These are phyloP conservation scores for Otis tarda DNA, from an alignment of 2,113 vertebrate genomes.

Conservation along the genomic window DNA sequence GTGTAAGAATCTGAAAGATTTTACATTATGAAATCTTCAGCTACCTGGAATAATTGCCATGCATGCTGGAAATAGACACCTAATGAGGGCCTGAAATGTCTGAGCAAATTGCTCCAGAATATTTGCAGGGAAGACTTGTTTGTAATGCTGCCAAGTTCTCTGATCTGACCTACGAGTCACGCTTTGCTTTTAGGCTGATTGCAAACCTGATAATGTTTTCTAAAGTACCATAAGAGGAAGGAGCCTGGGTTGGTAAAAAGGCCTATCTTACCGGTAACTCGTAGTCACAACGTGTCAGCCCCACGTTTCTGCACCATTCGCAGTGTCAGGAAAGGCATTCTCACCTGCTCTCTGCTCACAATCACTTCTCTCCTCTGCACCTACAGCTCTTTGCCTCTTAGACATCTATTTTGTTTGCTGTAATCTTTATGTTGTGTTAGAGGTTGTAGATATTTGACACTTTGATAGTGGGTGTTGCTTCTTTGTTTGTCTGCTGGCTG, in stretches of 20 bases:
- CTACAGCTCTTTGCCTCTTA: not conserved
- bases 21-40: not conserved
- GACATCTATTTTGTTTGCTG: not conserved
- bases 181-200: constrained; percentile 45
- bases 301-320: fast-evolving
- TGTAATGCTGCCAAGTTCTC: not conserved
- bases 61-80: not conserved
- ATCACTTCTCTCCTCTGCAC: not conserved
- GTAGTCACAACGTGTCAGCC: not conserved
- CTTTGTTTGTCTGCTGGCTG: constrained; percentile 10
- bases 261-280: not conserved
- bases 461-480: not conserved
- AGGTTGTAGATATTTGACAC: constrained; percentile 20
- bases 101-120: not conserved
- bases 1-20: not conserved
- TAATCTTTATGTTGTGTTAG: constrained; percentile 15
- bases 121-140: not conserved
- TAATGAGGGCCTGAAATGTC: not conserved
- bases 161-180: not conserved
- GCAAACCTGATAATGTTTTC: constrained; percentile 36
- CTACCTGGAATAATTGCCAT: constrained; percentile 13
- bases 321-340: not conserved
- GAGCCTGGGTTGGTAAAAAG: not conserved
- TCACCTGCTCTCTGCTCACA: not conserved
- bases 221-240: not conserved